Evolutionary conservation across 2,888 invertebrate species (phyloP), one percentile per base, ranked within the genome.

Genomic region (Beris morrisii): DNA sequence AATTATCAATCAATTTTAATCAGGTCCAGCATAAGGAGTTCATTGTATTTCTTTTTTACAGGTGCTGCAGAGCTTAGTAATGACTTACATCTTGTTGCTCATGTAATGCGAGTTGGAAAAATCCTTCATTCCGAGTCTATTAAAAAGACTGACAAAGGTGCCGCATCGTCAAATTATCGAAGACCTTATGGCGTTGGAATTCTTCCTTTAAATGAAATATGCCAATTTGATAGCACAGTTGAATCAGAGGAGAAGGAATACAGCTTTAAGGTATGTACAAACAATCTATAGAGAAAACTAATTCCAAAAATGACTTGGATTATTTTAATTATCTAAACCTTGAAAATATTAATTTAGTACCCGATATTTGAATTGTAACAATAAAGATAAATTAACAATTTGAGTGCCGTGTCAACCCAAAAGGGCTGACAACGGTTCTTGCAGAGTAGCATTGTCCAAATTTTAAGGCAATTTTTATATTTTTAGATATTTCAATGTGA

Each of bases 161-260:
- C 61, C 53, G 72, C 75, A 13, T 69, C 74, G 48, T 75, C 69
- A 50, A 81, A 83, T 6, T 91, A 89, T 65, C 84, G 89, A 68
- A 83, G 95, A 69, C 96, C 96, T 0, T 88, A 93, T 74, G 96
- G 95, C 0, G 92, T 94, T 48, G 95, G 93, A 3, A 92, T 92
- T 0, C 81, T 93, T 68, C 85, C 90, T 15, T 81, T 94, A 38
- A 83, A 86, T 0, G 92, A 93, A 69, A 84, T 88, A 73, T 78
- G 87, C n/a, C 86, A 88, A 61, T 76, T 75, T 46, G 81, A 81
- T 65, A 83, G 82, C 67, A 75, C 75, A 3, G 71, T 78, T 30
- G 79, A 80, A 9, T 73, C 78, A 0, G 88, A 89, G 69, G 92
- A 92, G 75, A 88, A 88, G 66, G 93, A 93, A 76, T 89, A 88